Conservation (phyloP, 2,888 invertebrate genomes). For the Poecilobothrus nobilitatus region DNA sequence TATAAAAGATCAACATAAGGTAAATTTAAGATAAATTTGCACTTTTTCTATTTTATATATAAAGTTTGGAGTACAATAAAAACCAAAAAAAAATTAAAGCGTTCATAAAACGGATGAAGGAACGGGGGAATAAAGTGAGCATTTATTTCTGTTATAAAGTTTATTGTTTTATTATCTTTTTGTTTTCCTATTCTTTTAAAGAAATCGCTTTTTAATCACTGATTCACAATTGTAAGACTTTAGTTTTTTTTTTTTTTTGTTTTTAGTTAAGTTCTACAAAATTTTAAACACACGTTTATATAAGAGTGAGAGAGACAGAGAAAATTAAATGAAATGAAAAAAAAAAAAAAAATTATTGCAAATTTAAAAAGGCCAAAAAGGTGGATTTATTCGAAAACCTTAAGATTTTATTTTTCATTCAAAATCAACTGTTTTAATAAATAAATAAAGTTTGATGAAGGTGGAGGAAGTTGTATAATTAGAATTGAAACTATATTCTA, state of each 20-base stretch:
- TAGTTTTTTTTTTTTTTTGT: not conserved
- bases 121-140: no score
- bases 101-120: no score
- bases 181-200: not conserved
- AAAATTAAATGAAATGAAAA: not conserved
- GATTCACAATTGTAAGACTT: not conserved
- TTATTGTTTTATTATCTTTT: no score
- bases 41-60: not conserved
- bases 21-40: not conserved
- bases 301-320: no score
- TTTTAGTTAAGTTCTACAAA: not conserved
- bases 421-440: no score
- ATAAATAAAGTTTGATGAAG: no score
- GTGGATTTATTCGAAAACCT: not conserved
- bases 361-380: not conserved
- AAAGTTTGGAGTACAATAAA: not conserved
- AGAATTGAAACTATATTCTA: no score
- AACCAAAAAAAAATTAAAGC: no score
- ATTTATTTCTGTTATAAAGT: no score
- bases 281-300: no score
- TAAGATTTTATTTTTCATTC: not conserved
- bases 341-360: not conserved
- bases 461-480: no score
- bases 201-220: not conserved
- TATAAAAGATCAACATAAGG: conserved; percentile 20